Evolutionary conservation across 1,140 invertebrate genomes (phyloP), one percentile per base, ranked within the genome.

Genomic region (Macrosteles quadrilineatus): DNA sequence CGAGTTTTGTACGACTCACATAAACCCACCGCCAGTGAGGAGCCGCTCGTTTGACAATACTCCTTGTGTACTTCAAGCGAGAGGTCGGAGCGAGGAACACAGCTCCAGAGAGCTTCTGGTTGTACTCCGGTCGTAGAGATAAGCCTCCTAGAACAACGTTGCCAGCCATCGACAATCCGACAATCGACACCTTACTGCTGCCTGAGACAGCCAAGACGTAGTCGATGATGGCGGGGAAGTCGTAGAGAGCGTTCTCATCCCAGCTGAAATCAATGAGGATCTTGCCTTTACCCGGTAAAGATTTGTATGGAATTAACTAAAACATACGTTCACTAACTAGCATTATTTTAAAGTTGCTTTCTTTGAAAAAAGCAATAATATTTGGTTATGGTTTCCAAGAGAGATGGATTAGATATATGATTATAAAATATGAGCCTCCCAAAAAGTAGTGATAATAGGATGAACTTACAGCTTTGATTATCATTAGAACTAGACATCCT

Each of bases 221-320:
- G 25, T 59, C 27, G 4, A 59, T 59, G 55, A 59, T 59, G 25
- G 55, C 55, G 6, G 55, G 55, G 55, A 59, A 59, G 25, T 59
- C 55, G 27, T 59, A 59, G 14, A 11, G 21, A 14, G 55, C 55
- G n/a, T 59, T 59, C 27, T 59, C 55, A 59, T 59, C 55, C 55
- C 55, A 59, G 25, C 55, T 59, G 25, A 23, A 50, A 14, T 14
- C 11, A 11, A 53, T 6, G 19, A 17, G 6, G 21, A 53, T 11
- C 21, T 53, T 53, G 47, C n/a, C n/a, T n/a, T n/a, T n/a, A n/a
- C n/a, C n/a, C n/a, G n/a, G n/a, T 53, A 11, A 53, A 19, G 47
- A 4, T 53, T 53, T 53, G 21, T 11, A 53, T n/a, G n/a, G n/a
- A n/a, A n/a, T n/a, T n/a, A n/a, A n/a, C n/a, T n/a, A n/a, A n/a